A percentile compares a stretch with the other conserved stretches of the same genome.
These are phyloP conservation scores for Pycnomerus fuliginosus DNA, from an alignment of 2,888 invertebrate genomes.

Conservation along the genomic window DNA sequence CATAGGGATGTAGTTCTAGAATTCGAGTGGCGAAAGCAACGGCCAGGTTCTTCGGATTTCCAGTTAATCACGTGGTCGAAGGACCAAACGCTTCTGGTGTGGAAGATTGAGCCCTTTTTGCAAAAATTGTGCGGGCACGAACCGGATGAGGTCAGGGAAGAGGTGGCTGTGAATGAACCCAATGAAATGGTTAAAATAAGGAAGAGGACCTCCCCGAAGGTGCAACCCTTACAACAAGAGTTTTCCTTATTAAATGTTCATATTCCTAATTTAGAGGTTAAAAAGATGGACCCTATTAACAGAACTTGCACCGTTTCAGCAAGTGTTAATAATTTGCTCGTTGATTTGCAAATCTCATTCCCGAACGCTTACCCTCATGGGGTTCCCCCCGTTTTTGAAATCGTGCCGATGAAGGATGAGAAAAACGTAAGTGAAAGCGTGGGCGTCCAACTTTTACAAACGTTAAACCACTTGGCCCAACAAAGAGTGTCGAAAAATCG, in stretches of 20 bases:
- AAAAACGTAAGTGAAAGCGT: slow-evolving; percentile 65
- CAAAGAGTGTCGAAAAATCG: slow-evolving; percentile 82
- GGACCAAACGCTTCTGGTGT: slow-evolving; percentile 88
- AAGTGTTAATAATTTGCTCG: slow-evolving; percentile 55
- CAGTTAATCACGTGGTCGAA: slow-evolving; percentile 94
- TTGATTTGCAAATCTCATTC: slow-evolving; percentile 63
- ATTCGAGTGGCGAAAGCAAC: slow-evolving; percentile 87
- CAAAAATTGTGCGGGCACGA: slow-evolving; percentile 79
- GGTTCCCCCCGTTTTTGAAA: slow-evolving; percentile 65
- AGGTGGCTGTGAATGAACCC: slow-evolving; percentile 12
- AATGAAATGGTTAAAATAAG: slow-evolving; percentile 27
- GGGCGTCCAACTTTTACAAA: slow-evolving; percentile 74
- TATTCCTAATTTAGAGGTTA: slow-evolving; percentile 70
- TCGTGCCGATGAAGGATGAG: slow-evolving; percentile 65
- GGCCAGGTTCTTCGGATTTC: slow-evolving; percentile 60
- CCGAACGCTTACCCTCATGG: slow-evolving; percentile 74
- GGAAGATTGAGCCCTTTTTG: slow-evolving; percentile 84
- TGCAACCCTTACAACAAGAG: slow-evolving; percentile 69
- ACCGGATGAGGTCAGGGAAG: slow-evolving; percentile 53
- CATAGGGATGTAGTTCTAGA: slow-evolving; percentile 93
- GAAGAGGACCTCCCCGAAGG: slow-evolving; percentile 50
- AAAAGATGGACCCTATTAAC: slow-evolving; percentile 54
- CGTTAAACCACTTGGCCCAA: slow-evolving; percentile 76
- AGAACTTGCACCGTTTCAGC: slow-evolving; percentile 62
- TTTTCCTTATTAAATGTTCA: slow-evolving; percentile 74